Conservation (phyloP, 2,113 vertebrate species). For the Pimephales promelas region DNA sequence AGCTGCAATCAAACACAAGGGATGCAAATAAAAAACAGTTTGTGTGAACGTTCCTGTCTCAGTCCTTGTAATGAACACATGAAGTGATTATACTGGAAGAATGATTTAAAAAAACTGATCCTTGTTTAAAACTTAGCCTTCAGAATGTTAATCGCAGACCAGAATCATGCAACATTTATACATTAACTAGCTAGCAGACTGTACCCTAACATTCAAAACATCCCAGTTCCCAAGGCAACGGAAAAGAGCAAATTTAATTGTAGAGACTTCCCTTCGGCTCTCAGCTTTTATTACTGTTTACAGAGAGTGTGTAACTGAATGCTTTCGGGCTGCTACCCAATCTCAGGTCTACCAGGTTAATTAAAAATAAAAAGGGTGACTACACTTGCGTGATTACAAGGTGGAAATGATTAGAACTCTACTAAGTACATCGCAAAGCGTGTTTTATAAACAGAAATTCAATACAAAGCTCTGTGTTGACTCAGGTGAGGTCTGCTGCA, state of each 20-base stretch:
- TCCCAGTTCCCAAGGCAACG: constrained; percentile 32
- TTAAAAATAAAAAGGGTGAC: constrained; percentile 15
- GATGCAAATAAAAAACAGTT: neutral
- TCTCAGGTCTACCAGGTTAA: constrained; percentile 18
- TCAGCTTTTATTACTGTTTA: constrained; percentile 21
- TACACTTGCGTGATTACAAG: neutral
- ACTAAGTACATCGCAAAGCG: neutral
- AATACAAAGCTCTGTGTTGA: neutral
- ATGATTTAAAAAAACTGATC: neutral
- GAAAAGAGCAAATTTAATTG: constrained; percentile 36
- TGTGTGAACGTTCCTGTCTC: neutral
- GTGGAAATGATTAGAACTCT: neutral
- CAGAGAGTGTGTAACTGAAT: neutral
- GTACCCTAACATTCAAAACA: neutral
- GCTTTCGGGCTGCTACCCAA: neutral
- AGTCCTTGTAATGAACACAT: neutral
- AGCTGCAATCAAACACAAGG: neutral
- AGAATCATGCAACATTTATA: constrained; percentile 29
- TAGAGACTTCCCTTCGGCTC: neutral
- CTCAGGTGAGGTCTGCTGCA: neutral
- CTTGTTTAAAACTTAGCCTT: neutral
- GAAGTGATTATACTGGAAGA: neutral
- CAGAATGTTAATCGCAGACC: constrained; percentile 13
- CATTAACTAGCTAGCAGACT: constrained; percentile 12
- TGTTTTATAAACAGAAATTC: neutral